A percentile compares a stretch with the other conserved stretches of the same genome.
Conservation (phyloP, 2,797 vertebrate genomes). For the Scleropages formosus region DNA sequence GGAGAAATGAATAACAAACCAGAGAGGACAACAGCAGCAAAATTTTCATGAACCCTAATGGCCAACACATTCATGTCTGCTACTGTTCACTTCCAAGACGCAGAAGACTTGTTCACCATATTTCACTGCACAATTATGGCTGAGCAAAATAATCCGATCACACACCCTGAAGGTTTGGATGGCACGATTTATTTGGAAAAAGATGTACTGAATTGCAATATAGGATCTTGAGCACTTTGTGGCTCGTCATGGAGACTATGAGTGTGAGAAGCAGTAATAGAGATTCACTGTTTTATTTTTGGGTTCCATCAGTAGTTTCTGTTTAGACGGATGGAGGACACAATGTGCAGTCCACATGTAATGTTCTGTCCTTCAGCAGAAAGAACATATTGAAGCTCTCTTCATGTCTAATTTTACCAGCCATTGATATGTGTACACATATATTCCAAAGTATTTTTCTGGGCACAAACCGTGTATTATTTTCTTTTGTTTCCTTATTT, state of each 20-base stretch:
- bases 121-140: neutral
- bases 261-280: neutral
- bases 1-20: neutral
- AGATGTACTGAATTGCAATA: neutral
- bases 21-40: neutral
- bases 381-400: too few species aligned
- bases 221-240: neutral
- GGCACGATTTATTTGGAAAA: slow-evolving; percentile 8
- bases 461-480: too few species aligned
- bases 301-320: neutral
- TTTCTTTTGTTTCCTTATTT: too few species aligned
- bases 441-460: too few species aligned
- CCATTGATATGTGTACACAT: too few species aligned
- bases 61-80: neutral
- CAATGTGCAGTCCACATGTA: too few species aligned
- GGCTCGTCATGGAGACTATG: neutral
- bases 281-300: neutral
- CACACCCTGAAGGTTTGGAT: neutral
- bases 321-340: too few species aligned
- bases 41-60: neutral
- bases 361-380: too few species aligned
- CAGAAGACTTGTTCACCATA: neutral
- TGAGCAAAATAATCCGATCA: neutral
- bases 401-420: too few species aligned
- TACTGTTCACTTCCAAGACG: neutral